Percentiles rank a stretch among this genome's conserved stretches.
These are phyloP conservation scores for Caenorhabditis afra DNA, from an alignment of 2,888 invertebrate species.

Conservation along the genomic window DNA sequence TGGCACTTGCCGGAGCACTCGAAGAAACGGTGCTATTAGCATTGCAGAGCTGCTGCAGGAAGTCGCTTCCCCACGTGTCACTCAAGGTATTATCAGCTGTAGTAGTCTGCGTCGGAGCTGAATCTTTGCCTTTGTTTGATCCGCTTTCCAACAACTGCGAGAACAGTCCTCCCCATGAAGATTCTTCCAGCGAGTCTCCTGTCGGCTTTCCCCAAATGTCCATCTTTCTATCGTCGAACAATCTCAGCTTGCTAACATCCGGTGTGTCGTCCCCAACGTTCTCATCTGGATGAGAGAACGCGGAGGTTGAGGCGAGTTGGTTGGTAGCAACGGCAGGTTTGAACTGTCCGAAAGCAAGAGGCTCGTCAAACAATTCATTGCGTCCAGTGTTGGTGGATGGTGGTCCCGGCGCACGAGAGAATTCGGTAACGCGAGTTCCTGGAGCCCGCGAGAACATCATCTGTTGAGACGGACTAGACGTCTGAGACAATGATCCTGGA, in stretches of 20 bases:
- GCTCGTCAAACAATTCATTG: constrained; percentile 28
- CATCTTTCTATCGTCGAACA: constrained; percentile 26
- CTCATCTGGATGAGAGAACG: background rate
- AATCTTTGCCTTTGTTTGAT: no score
- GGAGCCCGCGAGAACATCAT: constrained; percentile 37
- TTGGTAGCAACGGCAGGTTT: constrained; percentile 1
- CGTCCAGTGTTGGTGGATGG: constrained; percentile 1
- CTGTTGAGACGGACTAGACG: background rate
- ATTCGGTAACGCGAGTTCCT: constrained; percentile 16
- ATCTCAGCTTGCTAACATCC: constrained; percentile 20
- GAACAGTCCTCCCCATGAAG: constrained; percentile 51
- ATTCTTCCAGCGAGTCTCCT: background rate
- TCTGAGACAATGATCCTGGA: background rate
- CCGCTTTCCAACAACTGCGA: constrained; percentile 15
- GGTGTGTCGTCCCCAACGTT: constrained; percentile 12
- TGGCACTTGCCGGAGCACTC: background rate
- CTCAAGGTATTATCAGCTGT: background rate
- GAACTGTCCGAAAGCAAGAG: constrained; percentile 35
- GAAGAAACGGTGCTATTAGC: constrained; percentile 4
- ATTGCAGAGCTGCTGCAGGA: constrained; percentile 16
- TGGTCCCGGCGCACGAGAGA: constrained; percentile 21
- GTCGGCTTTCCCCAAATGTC: constrained; percentile 50
- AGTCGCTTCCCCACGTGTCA: constrained; percentile 19
- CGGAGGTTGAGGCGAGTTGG: constrained; percentile 16
- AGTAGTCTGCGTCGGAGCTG: no score